Conservation (phyloP, 1,140 invertebrate genomes). For the Zaprionus inermis region DNA sequence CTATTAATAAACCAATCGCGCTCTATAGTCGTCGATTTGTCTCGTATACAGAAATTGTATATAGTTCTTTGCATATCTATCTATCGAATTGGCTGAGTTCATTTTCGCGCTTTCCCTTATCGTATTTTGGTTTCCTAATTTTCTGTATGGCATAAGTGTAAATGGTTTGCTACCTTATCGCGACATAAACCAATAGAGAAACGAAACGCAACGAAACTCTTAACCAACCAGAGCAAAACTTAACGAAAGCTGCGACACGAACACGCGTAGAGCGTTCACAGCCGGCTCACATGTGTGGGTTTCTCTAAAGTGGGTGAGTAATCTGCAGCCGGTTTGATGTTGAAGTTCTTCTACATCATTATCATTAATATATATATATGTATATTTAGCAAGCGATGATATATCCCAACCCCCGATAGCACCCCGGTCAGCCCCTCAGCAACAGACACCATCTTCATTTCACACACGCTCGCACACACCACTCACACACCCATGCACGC, state of each 20-base stretch:
- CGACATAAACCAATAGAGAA: conserved; percentile 35
- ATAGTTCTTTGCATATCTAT: conserved; percentile 31
- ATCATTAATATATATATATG: conserved; percentile 5
- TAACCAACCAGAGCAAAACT: conserved; percentile 25
- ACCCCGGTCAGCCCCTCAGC: not conserved
- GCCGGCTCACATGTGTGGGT: conserved; percentile 71
- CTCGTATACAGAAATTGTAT: conserved; percentile 20
- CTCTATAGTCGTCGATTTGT: conserved; percentile 19
- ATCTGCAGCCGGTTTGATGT: conserved; percentile 24
- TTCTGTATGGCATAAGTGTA: conserved; percentile 40
- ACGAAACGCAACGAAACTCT: conserved; percentile 26
- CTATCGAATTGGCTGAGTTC: conserved; percentile 26
- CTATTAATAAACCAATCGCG: conserved; percentile 39
- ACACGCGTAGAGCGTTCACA: conserved; percentile 61
- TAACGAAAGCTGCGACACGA: conserved; percentile 37
- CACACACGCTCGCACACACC: conserved; percentile 9
- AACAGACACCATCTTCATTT: conserved; percentile 19
- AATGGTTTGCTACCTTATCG: conserved; percentile 31
- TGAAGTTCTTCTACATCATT: conserved; percentile 12
- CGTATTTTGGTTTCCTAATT: conserved; percentile 15
- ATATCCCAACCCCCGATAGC: not conserved
- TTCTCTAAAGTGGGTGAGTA: conserved; percentile 79
- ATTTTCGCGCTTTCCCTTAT: conserved; percentile 23
- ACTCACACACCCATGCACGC: conserved; percentile 13
- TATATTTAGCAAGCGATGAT: conserved; percentile 9